These are phyloP conservation scores for Lepilemur ruficaudatus DNA, from an alignment of 2,797 vertebrate genomes.

Conservation along the genomic window DNA sequence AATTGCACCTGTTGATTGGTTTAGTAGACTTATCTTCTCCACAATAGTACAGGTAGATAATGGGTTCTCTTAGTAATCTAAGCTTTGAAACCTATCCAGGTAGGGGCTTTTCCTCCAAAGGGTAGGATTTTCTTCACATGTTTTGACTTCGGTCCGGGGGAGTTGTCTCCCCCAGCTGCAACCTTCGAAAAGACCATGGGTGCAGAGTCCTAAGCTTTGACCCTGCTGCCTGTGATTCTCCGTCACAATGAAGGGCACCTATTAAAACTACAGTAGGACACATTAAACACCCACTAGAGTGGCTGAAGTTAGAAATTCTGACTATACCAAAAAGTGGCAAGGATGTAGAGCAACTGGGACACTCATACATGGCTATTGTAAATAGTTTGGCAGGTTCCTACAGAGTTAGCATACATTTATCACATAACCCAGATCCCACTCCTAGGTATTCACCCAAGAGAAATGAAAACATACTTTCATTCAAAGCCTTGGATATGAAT, in stretches of 20 bases:
- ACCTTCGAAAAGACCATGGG: background rate
- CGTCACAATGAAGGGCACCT: background rate
- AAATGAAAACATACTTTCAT: background rate
- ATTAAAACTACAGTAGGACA: background rate
- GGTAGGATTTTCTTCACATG: background rate
- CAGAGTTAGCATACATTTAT: background rate
- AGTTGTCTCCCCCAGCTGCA: background rate
- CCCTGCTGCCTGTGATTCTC: background rate
- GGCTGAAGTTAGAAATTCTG: background rate
- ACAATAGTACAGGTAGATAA: background rate
- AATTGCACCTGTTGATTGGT: background rate
- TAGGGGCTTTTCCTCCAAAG: background rate
- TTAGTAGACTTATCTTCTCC: background rate
- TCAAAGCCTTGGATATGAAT: background rate
- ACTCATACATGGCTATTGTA: background rate
- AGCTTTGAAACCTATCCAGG: background rate
- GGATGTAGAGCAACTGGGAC: background rate
- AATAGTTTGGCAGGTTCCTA: background rate
- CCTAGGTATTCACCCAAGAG: background rate
- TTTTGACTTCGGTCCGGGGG: background rate
- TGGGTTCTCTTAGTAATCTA: background rate
- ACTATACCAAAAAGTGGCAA: background rate
- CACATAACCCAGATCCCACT: background rate
- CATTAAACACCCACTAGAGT: background rate
- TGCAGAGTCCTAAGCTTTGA: background rate